These are phyloP conservation scores for Drosophila imparisetae DNA, from an alignment of 2,888 invertebrate genomes.

Conservation along the genomic window DNA sequence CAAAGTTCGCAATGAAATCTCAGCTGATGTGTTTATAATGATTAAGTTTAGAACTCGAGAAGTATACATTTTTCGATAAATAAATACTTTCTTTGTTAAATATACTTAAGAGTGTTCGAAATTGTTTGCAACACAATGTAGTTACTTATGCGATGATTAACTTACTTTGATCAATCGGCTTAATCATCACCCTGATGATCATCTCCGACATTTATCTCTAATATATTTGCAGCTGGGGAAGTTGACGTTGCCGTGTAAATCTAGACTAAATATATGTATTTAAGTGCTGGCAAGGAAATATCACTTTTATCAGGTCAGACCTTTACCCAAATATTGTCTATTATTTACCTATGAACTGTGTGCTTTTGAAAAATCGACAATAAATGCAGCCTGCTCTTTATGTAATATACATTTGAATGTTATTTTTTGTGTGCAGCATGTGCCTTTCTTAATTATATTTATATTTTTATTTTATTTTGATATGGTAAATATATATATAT, in stretches of 20 bases:
- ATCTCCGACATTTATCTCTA: neutral
- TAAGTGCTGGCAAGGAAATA: too few species aligned
- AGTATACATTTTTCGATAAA: neutral
- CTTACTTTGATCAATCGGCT: neutral
- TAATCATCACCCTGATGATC: neutral
- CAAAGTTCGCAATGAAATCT: conserved; percentile 46
- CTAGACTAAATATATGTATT: too few species aligned
- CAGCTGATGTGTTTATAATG: neutral
- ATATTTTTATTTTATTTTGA: too few species aligned
- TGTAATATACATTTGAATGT: too few species aligned
- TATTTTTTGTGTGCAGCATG: too few species aligned
- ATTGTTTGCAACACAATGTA: neutral
- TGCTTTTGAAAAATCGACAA: too few species aligned
- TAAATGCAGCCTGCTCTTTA: too few species aligned
- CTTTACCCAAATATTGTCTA: too few species aligned
- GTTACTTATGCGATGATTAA: neutral
- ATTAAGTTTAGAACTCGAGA: neutral
- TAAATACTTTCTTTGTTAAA: neutral
- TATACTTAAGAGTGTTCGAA: neutral
- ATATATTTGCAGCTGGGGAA: neutral
- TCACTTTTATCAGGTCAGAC: too few species aligned
- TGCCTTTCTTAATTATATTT: neutral
- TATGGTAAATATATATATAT: too few species aligned
- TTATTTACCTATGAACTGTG: too few species aligned
- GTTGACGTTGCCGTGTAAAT: too few species aligned